These are phyloP conservation scores for Mola mola DNA, from an alignment of 2,113 vertebrate species.

Conservation along the genomic window DNA sequence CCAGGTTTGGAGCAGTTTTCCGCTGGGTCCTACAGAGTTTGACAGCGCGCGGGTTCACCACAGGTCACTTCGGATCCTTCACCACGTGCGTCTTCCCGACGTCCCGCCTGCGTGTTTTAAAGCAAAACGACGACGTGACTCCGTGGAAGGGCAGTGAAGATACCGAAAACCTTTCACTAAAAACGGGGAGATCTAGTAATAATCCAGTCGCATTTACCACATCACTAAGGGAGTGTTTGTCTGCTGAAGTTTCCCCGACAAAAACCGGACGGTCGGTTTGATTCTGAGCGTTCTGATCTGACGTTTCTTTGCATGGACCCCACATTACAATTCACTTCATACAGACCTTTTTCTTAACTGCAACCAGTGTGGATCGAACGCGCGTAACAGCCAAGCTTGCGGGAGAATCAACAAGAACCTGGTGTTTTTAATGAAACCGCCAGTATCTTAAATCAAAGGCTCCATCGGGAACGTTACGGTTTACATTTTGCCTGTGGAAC, in stretches of 20 bases:
- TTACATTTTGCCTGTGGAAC: background rate
- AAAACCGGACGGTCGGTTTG: too few species aligned
- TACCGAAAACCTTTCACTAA: too few species aligned
- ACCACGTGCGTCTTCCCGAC: constrained; percentile 8
- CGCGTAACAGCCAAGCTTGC: background rate
- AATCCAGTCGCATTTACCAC: too few species aligned
- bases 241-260: too few species aligned
- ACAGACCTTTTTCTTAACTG: constrained; percentile 4
- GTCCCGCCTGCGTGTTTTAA: background rate
- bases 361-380: constrained; percentile 25
- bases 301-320: too few species aligned
- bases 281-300: too few species aligned
- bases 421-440: constrained; percentile 13
- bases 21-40: constrained; percentile 82
- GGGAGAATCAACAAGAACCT: background rate
- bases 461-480: background rate
- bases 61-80: constrained; percentile 59
- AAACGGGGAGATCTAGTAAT: too few species aligned
- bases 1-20: constrained; percentile 70
- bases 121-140: too few species aligned
- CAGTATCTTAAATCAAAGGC: background rate
- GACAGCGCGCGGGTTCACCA: constrained; percentile 69
- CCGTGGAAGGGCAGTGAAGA: too few species aligned
- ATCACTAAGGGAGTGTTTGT: too few species aligned
- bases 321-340: too few species aligned